Evolutionary conservation across 1,140 invertebrate genomes (phyloP).

Genomic region (Coptotermes formosanus): DNA sequence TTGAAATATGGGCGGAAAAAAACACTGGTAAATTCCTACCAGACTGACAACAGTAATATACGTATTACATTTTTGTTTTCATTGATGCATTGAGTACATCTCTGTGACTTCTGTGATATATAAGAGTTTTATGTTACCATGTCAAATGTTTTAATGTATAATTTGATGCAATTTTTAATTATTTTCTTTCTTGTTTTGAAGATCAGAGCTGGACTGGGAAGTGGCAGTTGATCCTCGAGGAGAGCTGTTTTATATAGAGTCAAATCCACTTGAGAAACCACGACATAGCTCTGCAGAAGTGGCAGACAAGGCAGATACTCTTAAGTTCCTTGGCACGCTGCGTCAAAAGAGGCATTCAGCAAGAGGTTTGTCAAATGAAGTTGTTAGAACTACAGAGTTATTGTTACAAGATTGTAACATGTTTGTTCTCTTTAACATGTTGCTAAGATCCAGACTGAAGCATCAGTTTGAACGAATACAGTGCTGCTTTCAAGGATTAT

Average conservation of each 20-base stretch:
- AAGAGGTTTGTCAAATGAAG: slow-evolving; percentile 37
- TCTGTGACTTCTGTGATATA: background rate
- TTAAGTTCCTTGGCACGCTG: background rate
- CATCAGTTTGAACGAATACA: too few species aligned
- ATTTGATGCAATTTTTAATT: background rate
- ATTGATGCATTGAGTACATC: too few species aligned
- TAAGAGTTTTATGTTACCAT: background rate
- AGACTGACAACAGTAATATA: too few species aligned
- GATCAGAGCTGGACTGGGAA: slow-evolving; percentile 65
- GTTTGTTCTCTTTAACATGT: too few species aligned
- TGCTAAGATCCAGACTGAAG: too few species aligned
- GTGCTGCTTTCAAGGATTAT: too few species aligned
- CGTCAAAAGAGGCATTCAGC: slow-evolving; percentile 35
- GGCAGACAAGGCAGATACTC: slow-evolving; percentile 16
- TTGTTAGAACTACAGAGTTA: too few species aligned
- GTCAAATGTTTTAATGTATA: background rate
- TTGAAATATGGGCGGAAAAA: too few species aligned
- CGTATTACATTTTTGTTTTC: too few species aligned
- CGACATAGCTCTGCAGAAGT: background rate
- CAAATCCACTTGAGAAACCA: slow-evolving; percentile 36
- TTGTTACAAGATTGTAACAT: too few species aligned
- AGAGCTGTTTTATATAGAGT: slow-evolving; percentile 61
- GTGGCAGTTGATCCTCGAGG: slow-evolving; percentile 55
- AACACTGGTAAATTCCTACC: too few species aligned
- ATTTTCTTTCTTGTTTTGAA: slow-evolving; percentile 39